Evolutionary conservation across 2,888 invertebrate species (phyloP).

Genomic region (Zele albiditarsus): DNA sequence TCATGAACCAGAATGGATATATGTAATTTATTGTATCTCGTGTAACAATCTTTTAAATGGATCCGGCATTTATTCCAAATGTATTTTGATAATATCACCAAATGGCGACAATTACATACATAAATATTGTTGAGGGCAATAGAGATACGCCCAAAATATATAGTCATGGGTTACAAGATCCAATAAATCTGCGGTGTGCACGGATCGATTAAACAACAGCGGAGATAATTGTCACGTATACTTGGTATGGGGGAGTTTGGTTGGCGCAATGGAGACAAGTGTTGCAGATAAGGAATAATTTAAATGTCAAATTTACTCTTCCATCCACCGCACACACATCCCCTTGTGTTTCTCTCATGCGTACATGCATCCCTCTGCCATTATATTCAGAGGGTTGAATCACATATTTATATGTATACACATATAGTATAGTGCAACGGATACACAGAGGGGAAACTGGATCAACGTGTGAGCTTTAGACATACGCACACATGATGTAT

Average conservation of each 20-base stretch:
- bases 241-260: neutral
- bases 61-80: neutral
- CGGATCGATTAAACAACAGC: slow-evolving; percentile 41
- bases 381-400: slow-evolving; percentile 33
- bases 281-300: slow-evolving; percentile 45
- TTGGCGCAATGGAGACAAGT: slow-evolving; percentile 35
- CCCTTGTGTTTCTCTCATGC: neutral
- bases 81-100: neutral
- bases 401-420: slow-evolving; percentile 39
- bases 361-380: neutral
- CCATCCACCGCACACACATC: slow-evolving; percentile 23
- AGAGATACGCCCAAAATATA: slow-evolving; percentile 14
- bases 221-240: slow-evolving; percentile 40
- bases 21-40: neutral
- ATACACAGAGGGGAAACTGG: slow-evolving; percentile 4
- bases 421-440: slow-evolving; percentile 25
- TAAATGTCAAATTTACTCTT: slow-evolving; percentile 42
- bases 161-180: slow-evolving; percentile 12
- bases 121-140: neutral
- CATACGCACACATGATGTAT: neutral
- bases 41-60: neutral
- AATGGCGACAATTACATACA: slow-evolving; percentile 8
- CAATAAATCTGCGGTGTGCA: slow-evolving; percentile 27
- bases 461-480: slow-evolving; percentile 11
- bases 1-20: neutral